Evolutionary conservation across 2,888 invertebrate genomes (phyloP).

Genomic region (Erannis defoliaria): DNA sequence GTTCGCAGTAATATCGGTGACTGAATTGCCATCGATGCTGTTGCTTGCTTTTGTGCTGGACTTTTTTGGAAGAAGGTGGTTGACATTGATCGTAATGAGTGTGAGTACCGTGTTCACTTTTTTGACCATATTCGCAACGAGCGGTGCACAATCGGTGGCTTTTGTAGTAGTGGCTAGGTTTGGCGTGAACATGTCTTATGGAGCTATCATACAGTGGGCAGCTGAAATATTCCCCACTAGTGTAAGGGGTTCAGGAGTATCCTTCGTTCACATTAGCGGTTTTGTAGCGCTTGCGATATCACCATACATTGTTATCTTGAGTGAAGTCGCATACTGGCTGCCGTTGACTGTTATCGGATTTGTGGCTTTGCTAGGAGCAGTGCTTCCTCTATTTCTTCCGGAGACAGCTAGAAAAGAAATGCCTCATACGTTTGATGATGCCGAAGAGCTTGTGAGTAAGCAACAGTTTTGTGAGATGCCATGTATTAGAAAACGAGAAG

Average conservation of each 20-base stretch:
- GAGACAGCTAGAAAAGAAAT: constrained; percentile 69
- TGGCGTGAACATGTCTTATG: constrained; percentile 65
- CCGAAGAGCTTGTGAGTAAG: constrained; percentile 59
- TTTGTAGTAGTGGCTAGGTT: constrained; percentile 68
- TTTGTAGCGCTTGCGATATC: constrained; percentile 65
- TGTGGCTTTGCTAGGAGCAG: constrained; percentile 51
- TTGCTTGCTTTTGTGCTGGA: constrained; percentile 66
- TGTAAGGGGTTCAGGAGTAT: constrained; percentile 65
- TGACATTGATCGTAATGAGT: constrained; percentile 52
- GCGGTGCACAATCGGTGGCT: constrained; percentile 61
- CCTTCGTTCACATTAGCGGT: constrained; percentile 67
- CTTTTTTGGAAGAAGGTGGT: constrained; percentile 63
- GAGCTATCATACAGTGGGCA: constrained; percentile 65
- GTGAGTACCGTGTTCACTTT: constrained; percentile 59
- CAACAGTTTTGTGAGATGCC: constrained; percentile 63
- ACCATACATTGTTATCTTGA: constrained; percentile 68
- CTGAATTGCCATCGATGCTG: constrained; percentile 68
- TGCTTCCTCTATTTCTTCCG: constrained; percentile 59
- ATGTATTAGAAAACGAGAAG: constrained; percentile 47
- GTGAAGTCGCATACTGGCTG: constrained; percentile 59
- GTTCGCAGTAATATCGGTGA: constrained; percentile 68
- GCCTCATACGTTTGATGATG: constrained; percentile 72
- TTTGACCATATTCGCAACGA: constrained; percentile 56
- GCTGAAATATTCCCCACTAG: constrained; percentile 70
- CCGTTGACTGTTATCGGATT: constrained; percentile 61